Conservation (phyloP, 2,888 invertebrate species). For the Melitaea athalia region DNA sequence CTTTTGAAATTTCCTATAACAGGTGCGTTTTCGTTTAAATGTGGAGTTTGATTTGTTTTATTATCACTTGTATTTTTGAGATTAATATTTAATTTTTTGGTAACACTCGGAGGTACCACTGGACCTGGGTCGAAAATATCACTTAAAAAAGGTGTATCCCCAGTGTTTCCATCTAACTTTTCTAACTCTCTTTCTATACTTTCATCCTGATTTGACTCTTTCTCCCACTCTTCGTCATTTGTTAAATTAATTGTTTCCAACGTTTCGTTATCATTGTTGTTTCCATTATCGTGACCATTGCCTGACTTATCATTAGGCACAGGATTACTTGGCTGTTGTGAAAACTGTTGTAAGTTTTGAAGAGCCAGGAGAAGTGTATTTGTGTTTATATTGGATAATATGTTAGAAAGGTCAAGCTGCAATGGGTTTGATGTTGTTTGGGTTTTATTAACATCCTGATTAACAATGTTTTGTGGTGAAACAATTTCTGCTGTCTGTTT, state of each 20-base stretch:
- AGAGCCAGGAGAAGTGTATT: conserved; percentile 69
- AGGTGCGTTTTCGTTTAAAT: conserved; percentile 62
- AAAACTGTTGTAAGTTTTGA: conserved; percentile 71
- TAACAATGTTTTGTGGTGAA: neutral
- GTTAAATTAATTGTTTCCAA: conserved; percentile 72
- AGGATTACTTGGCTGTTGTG: conserved; percentile 46
- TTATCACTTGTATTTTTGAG: conserved; percentile 55
- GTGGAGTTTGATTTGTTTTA: conserved; percentile 46
- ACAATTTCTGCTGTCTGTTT: neutral
- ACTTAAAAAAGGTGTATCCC: conserved; percentile 73
- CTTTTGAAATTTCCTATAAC: conserved; percentile 79
- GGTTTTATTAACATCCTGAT: conserved; percentile 18
- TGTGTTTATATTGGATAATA: conserved; percentile 71
- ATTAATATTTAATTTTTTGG: conserved; percentile 63
- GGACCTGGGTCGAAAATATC: conserved; percentile 79
- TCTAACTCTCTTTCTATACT: conserved; percentile 70
- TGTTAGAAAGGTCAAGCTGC: conserved; percentile 60
- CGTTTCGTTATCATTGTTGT: conserved; percentile 22
- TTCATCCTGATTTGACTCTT: conserved; percentile 66
- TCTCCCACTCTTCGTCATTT: conserved; percentile 76
- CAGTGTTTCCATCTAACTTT: conserved; percentile 64
- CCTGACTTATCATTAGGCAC: conserved; percentile 20
- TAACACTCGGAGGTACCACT: conserved; percentile 55
- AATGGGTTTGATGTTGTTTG: conserved; percentile 36
- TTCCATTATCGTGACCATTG: conserved; percentile 36